Evolutionary conservation across 2,113 vertebrate genomes (phyloP).

Genomic region (Vulpes lagopus): DNA sequence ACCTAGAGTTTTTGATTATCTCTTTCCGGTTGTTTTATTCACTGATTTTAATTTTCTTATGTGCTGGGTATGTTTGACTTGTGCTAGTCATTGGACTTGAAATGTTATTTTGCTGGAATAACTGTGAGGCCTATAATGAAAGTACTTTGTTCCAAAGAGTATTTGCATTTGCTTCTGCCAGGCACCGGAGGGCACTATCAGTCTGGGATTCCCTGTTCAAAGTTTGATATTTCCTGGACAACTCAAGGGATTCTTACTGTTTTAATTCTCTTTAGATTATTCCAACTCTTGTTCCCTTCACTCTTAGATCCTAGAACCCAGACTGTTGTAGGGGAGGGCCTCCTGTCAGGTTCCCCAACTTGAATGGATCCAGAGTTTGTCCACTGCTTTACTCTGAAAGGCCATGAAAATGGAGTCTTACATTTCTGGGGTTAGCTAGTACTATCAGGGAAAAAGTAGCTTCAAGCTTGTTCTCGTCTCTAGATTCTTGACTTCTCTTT

Average conservation of each 20-base stretch:
- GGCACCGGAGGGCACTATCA: not conserved
- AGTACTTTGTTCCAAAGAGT: not conserved
- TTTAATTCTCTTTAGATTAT: constrained; percentile 35
- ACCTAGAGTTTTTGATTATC: not conserved
- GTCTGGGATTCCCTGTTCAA: not conserved
- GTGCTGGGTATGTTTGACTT: not conserved
- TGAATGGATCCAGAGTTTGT: not conserved
- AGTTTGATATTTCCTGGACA: not conserved
- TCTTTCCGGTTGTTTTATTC: constrained; percentile 2
- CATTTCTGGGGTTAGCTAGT: not conserved
- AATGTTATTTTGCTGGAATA: not conserved
- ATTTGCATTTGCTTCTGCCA: not conserved
- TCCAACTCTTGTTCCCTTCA: not conserved
- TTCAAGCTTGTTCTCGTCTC: not conserved
- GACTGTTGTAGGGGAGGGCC: not conserved
- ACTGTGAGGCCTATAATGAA: not conserved
- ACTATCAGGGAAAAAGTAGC: not conserved
- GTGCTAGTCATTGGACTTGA: not conserved
- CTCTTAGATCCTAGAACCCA: not conserved
- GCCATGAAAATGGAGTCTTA: not conserved
- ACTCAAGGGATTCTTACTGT: not conserved
- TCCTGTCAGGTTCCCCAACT: not conserved
- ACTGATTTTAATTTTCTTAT: not conserved
- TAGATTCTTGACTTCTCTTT: not conserved
- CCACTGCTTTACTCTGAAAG: not conserved